Conservation (phyloP, 1,140 invertebrate species). For the Andrena cerasifolii region DNA sequence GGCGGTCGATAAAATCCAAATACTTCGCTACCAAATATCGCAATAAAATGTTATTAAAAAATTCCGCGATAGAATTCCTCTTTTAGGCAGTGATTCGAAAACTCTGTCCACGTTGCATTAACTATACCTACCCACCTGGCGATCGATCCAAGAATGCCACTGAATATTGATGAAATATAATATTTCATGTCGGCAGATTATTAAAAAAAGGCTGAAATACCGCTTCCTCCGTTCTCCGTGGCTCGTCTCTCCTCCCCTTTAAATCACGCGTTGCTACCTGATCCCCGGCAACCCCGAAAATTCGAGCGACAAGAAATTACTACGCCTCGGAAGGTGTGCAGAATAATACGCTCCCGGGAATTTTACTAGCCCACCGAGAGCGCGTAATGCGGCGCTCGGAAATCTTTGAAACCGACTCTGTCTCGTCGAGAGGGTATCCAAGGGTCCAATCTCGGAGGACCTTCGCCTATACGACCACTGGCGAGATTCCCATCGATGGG, state of each 20-base stretch:
- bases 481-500: neutral
- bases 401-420: no score
- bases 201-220: slow-evolving; percentile 23
- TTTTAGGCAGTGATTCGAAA: neutral
- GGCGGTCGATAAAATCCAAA: neutral
- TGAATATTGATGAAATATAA: slow-evolving; percentile 38
- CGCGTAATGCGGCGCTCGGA: no score
- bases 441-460: neutral
- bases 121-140: slow-evolving; percentile 17
- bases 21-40: neutral
- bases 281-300: no score
- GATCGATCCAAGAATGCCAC: slow-evolving; percentile 33
- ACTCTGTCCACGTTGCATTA: neutral
- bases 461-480: neutral
- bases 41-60: slow-evolving; percentile 13
- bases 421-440: no score
- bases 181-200: neutral
- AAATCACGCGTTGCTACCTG: neutral
- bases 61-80: neutral
- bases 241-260: neutral
- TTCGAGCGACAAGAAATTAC: no score
- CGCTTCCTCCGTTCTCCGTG: neutral
- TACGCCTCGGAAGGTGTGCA: no score
- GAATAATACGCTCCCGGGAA: no score
- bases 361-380: no score